Evolutionary conservation across 2,797 vertebrate genomes (phyloP).

Genomic region (Crocodylus rhombifer): DNA sequence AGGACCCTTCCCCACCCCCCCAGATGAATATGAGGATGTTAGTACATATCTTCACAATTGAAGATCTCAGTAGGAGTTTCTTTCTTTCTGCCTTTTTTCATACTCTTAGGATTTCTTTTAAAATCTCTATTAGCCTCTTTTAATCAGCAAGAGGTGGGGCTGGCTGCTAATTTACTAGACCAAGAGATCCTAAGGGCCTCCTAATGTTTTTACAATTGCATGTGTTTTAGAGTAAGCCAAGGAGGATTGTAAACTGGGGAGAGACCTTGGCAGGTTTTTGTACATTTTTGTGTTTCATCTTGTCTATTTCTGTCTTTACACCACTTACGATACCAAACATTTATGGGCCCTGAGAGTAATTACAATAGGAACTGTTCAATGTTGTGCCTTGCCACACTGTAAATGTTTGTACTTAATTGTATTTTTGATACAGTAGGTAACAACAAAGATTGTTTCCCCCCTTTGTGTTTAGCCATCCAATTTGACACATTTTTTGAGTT

Average conservation of each 20-base stretch:
- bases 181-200: background rate
- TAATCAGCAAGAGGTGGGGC: background rate
- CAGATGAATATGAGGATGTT: conserved; percentile 33
- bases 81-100: background rate
- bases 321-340: background rate
- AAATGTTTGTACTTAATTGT: background rate
- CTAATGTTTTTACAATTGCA: background rate
- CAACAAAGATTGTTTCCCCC: background rate
- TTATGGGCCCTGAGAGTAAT: background rate
- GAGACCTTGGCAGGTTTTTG: conserved; percentile 13
- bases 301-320: conserved; percentile 33
- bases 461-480: conserved; percentile 36
- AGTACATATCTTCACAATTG: conserved; percentile 26
- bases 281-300: conserved; percentile 29
- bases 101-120: background rate
- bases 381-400: background rate
- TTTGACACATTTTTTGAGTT: conserved; percentile 32
- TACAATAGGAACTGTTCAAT: conserved; percentile 16
- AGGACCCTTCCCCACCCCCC: background rate
- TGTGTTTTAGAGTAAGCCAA: conserved; percentile 26
- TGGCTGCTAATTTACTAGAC: conserved; percentile 18
- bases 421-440: conserved; percentile 31
- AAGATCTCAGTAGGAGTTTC: background rate
- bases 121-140: background rate
- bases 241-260: background rate